Conservation (phyloP, 2,888 invertebrate genomes). For the Pristionchus mayeri region DNA sequence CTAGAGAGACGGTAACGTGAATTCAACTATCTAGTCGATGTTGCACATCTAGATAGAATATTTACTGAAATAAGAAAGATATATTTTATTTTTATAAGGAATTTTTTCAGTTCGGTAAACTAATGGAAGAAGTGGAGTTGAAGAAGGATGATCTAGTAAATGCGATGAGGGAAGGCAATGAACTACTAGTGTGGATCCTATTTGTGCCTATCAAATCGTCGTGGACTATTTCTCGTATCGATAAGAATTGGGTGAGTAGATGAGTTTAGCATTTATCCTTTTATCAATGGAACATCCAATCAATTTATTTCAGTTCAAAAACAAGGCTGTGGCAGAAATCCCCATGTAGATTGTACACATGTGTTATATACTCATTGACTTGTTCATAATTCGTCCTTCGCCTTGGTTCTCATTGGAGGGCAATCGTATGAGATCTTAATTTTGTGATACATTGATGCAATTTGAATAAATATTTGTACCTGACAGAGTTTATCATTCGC, state of each 20-base stretch:
- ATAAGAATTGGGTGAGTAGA: neutral
- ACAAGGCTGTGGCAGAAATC: neutral
- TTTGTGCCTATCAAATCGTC: neutral
- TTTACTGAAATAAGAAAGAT: too few species aligned
- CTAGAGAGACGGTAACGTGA: neutral
- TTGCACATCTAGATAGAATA: too few species aligned
- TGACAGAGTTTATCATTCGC: conserved; percentile 18
- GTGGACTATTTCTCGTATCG: neutral
- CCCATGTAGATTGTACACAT: neutral
- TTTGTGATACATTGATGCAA: neutral
- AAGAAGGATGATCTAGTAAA: neutral
- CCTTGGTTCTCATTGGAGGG: conserved; percentile 1
- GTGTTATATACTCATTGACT: neutral
- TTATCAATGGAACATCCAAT: neutral
- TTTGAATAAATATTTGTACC: conserved; percentile 14
- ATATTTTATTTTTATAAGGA: neutral
- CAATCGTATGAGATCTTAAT: conserved; percentile 19
- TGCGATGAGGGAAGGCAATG: neutral
- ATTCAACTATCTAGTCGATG: too few species aligned
- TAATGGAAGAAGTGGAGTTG: neutral
- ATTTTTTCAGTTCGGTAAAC: neutral
- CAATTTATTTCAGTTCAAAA: neutral
- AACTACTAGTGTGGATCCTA: neutral
- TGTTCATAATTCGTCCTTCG: conserved; percentile 28
- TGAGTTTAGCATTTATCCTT: too few species aligned